A percentile compares a stretch with the other conserved stretches of the same genome.
phyloP scores from a whole-genome alignment of 2,888 invertebrate species.

The Euclidia mi region DNA sequence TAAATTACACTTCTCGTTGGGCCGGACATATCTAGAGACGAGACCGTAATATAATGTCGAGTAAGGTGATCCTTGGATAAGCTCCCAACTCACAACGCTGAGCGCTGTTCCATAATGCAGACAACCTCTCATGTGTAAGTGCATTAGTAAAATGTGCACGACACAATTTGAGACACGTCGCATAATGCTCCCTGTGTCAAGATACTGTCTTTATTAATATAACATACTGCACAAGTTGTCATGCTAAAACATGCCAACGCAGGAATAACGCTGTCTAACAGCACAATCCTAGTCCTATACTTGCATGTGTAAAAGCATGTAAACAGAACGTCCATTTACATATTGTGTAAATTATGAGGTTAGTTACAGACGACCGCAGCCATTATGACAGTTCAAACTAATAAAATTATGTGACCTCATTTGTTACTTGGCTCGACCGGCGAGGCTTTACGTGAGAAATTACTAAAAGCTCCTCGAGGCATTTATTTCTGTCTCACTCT shows the following conservation, averaged over 20 bases:
- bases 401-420: conserved; percentile 79
- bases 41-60: conserved; percentile 11
- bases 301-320: conserved; percentile 40
- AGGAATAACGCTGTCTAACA: conserved; percentile 22
- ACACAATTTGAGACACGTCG: no score
- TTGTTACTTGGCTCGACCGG: conserved; percentile 65
- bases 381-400: conserved; percentile 60
- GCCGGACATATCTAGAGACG: conserved; percentile 2
- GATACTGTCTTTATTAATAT: not conserved
- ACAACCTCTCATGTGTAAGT: conserved; percentile 24
- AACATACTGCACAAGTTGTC: conserved; percentile 13
- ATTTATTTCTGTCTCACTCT: conserved; percentile 68
- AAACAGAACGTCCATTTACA: conserved; percentile 54
- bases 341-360: conserved; percentile 55
- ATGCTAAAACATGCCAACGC: conserved; percentile 25
- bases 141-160: conserved; percentile 16
- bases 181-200: no score
- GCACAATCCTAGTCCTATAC: conserved; percentile 38
- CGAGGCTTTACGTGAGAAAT: conserved; percentile 69
- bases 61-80: conserved; percentile 17
- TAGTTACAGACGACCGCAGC: conserved; percentile 41
- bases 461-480: conserved; percentile 66
- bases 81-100: conserved; percentile 10
- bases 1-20: conserved; percentile 20
- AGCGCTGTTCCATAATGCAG: conserved; percentile 24